phyloP scores from a whole-genome alignment of 2,888 invertebrate genomes.

The Eupithecia dodoneata region DNA sequence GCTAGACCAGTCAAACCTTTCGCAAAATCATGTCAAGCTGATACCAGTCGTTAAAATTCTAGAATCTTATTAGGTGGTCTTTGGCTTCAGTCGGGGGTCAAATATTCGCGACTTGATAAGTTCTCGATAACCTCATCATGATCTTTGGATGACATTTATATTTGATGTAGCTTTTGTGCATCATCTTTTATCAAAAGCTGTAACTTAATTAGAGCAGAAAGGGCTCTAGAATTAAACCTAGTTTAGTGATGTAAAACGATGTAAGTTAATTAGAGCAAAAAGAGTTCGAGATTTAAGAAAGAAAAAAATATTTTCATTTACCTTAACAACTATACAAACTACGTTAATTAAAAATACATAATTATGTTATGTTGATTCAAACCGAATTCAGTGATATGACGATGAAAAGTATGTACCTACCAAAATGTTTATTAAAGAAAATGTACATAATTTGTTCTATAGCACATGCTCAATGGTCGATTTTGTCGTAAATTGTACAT shows the following conservation, averaged over 20 bases:
- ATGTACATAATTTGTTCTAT: not conserved
- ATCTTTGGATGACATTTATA: slow-evolving; percentile 11
- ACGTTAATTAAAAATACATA: no score
- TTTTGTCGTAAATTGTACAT: not conserved
- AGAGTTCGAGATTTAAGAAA: no score
- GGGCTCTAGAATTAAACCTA: not conserved
- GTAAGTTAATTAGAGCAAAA: no score
- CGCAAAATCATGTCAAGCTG: not conserved
- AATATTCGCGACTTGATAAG: slow-evolving; percentile 25
- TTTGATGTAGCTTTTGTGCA: slow-evolving; percentile 14
- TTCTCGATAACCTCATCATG: slow-evolving; percentile 26
- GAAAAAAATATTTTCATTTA: no score
- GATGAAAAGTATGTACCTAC: not conserved
- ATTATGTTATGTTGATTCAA: not conserved
- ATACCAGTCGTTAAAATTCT: not conserved
- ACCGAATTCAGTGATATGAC: not conserved
- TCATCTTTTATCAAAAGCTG: slow-evolving; percentile 4
- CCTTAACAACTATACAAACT: no score
- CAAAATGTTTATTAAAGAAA: not conserved
- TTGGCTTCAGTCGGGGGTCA: slow-evolving; percentile 17
- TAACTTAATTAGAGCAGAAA: not conserved
- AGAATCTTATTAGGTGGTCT: slow-evolving; percentile 10
- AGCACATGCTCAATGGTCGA: not conserved
- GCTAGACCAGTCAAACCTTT: not conserved
- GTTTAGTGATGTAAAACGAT: not conserved